Evolutionary conservation across 1,140 invertebrate genomes (phyloP), one percentile per base, ranked within the genome.

Genomic region (Helicorthomorpha holstii): DNA sequence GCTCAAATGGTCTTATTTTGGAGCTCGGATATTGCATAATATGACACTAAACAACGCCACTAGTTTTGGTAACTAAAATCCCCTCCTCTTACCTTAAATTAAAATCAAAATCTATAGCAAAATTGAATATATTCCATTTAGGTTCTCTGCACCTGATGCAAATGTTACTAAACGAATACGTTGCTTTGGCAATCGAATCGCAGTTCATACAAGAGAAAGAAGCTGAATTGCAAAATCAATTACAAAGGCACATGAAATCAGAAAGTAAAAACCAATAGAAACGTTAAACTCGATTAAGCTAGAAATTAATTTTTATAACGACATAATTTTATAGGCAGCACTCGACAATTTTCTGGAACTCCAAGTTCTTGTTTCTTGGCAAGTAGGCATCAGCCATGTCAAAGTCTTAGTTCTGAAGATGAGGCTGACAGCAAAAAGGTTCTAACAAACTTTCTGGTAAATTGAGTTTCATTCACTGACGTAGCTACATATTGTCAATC

Each of bases 111-210:
- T n/a, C n/a, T n/a, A n/a, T n/a, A n/a, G n/a, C n/a, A n/a, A n/a
- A n/a, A n/a, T n/a, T n/a, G n/a, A n/a, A n/a, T n/a, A n/a, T n/a
- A n/a, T 23, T 27, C 53, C 43, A 56, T 57, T 1, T 51, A 75
- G 73, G 71, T 27, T 73, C 71, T 1, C 74, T 74, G 54, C 71
- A 74, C 56, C 61, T 75, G 29, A 59, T 75, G 27, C 70, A 73
- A 51, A 59, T 74, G 21, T 68, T 74, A 64, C 73, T 73, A 56
- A 69, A 75, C 53, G 73, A 75, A 52, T 74, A 73, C 53, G 66
- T 75, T 16, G 52, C 73, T 49, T 72, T 71, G 48, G 60, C 68
- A 26, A 62, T 75, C 2, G 72, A 74, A 51, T 61, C 60, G 3
- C 51, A 52, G 38, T 47, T 52, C 24, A 3, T 52, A 3, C 51